Conservation (phyloP, 1,140 invertebrate genomes). For the Neodiprion lecontei region DNA sequence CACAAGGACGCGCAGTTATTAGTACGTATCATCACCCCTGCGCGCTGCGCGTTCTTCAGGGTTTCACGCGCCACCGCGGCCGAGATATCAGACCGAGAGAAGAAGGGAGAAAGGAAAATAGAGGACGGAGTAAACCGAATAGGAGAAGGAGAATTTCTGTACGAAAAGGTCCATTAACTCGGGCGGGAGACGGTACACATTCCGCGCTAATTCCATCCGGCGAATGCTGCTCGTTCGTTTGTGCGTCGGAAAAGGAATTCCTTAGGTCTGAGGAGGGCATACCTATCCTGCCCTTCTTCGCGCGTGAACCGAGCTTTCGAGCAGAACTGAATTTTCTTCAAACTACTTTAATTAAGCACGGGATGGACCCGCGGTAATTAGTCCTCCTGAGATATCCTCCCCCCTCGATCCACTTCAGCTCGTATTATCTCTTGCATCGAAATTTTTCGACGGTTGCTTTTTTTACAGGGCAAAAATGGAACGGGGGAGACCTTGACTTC, state of each 20-base stretch:
- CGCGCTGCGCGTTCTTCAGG: too few species aligned
- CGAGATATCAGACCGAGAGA: too few species aligned
- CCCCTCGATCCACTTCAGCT: too few species aligned
- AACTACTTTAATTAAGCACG: neutral
- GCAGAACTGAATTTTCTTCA: neutral
- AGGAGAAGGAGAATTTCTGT: neutral
- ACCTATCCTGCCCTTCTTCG: too few species aligned
- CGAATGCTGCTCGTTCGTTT: neutral
- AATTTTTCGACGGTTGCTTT: neutral
- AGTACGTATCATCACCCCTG: too few species aligned
- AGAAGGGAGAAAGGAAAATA: neutral
- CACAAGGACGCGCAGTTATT: too few species aligned
- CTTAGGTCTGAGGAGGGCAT: neutral
- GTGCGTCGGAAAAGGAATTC: neutral
- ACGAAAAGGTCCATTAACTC: neutral
- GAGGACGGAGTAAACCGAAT: neutral
- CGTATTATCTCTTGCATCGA: neutral
- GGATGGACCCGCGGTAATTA: too few species aligned
- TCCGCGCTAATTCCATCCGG: neutral
- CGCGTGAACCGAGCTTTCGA: neutral
- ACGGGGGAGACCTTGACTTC: too few species aligned
- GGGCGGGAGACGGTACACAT: neutral
- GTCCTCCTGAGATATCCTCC: too few species aligned
- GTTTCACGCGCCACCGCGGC: too few species aligned
- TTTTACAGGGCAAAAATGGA: too few species aligned